Evolutionary conservation across 2,797 vertebrate genomes (phyloP).

Genomic region (Manis javanica): DNA sequence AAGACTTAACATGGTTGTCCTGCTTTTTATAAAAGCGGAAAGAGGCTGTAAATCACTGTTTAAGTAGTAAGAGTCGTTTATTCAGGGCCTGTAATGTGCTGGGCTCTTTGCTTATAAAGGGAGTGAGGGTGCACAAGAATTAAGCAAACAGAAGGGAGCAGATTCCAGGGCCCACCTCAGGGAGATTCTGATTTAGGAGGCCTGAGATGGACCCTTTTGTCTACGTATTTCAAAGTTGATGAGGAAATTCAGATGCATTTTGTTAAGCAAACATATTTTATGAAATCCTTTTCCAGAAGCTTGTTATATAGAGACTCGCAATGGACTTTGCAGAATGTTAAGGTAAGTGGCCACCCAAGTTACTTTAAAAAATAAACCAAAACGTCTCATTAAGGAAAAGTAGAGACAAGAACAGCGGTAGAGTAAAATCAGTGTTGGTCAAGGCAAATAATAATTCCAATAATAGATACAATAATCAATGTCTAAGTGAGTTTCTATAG

Average conservation of each 20-base stretch:
- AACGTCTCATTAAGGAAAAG: background rate
- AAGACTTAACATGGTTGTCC: background rate
- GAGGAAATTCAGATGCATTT: background rate
- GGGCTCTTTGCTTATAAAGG: background rate
- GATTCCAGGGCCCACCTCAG: background rate
- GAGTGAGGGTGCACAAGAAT: background rate
- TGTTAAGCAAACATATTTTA: slow-evolving; percentile 1
- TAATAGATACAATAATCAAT: background rate
- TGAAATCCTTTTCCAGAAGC: background rate
- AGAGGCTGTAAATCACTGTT: background rate
- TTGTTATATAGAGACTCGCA: background rate
- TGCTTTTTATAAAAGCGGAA: background rate
- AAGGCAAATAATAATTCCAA: background rate
- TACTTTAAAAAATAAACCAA: slow-evolving; percentile 12
- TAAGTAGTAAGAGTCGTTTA: background rate
- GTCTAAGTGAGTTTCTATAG: background rate
- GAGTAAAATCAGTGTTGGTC: background rate
- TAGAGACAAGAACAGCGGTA: background rate
- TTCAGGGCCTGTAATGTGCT: background rate
- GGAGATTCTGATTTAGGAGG: background rate
- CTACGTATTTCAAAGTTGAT: background rate
- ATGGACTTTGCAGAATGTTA: background rate
- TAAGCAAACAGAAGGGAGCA: background rate
- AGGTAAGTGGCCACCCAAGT: background rate
- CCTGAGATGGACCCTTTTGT: background rate